Conservation (phyloP, 2,113 vertebrate genomes). For the Lipophrys pholis region DNA sequence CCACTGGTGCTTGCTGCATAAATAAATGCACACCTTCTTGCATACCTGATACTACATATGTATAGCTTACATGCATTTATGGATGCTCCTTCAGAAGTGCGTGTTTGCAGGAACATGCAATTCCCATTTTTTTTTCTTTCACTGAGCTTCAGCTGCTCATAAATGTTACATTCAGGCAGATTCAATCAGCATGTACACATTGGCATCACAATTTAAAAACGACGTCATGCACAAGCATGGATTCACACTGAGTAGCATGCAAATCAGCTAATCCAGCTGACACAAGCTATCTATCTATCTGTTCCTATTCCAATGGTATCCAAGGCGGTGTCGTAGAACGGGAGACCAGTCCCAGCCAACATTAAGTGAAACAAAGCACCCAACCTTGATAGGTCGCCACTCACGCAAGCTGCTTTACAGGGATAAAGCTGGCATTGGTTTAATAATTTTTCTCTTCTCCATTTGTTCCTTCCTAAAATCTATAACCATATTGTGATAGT, state of each 20-base stretch:
- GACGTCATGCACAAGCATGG: conserved; percentile 22
- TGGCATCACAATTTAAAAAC: conserved; percentile 35
- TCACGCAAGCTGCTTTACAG: conserved; percentile 5
- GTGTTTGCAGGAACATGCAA: conserved; percentile 40
- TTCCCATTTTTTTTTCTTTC: conserved; percentile 34
- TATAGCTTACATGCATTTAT: conserved; percentile 41
- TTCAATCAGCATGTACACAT: conserved; percentile 32
- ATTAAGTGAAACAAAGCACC: too few relatives aligned
- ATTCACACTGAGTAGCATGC: conserved; percentile 9
- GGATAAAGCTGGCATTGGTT: conserved; percentile 2
- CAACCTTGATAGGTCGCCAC: too few relatives aligned
- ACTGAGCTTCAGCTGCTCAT: conserved; percentile 36
- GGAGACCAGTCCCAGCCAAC: too few relatives aligned
- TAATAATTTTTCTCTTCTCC: conserved; percentile 18
- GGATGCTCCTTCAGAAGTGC: conserved; percentile 10
- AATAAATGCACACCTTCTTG: conserved; percentile 15
- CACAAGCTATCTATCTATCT: background rate
- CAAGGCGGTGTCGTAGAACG: too few relatives aligned
- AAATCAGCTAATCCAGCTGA: conserved; percentile 34
- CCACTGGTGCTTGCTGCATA: conserved; percentile 1
- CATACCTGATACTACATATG: conserved; percentile 20
- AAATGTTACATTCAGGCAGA: conserved; percentile 53
- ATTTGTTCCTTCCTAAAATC: conserved; percentile 11
- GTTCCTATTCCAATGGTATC: too few relatives aligned
- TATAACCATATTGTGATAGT: conserved; percentile 28